These are phyloP conservation scores for Gibbula magus DNA, from an alignment of 2,888 invertebrate genomes.

Conservation along the genomic window DNA sequence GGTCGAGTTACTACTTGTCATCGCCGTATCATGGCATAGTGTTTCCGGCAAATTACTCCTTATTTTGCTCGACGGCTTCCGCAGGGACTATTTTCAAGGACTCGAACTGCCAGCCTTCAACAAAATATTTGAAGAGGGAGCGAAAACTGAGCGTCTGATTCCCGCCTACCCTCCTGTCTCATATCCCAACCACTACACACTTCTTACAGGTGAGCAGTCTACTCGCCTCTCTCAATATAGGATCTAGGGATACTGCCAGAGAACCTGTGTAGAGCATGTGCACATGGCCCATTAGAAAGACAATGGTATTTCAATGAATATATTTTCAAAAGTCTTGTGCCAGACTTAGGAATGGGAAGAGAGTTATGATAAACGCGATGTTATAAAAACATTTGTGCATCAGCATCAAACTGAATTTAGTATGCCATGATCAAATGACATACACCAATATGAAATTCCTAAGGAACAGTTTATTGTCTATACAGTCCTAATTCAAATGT, in stretches of 20 bases:
- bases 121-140: constrained; percentile 48
- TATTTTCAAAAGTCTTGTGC: too few species aligned
- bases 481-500: too few species aligned
- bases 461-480: too few species aligned
- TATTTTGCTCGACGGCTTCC: constrained; percentile 64
- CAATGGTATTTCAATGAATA: too few species aligned
- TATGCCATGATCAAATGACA: too few species aligned
- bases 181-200: constrained; percentile 62
- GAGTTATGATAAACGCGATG: too few species aligned
- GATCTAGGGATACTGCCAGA: neutral
- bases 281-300: neutral
- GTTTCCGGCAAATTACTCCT: constrained; percentile 47
- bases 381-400: too few species aligned
- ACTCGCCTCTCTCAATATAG: neutral
- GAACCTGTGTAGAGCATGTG: neutral
- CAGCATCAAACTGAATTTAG: too few species aligned
- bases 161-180: constrained; percentile 64
- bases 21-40: neutral
- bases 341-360: too few species aligned
- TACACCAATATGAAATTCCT: too few species aligned
- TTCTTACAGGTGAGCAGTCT: constrained; percentile 61
- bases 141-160: constrained; percentile 53
- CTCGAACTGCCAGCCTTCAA: constrained; percentile 50
- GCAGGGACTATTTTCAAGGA: constrained; percentile 61
- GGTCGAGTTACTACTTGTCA: neutral